These are phyloP conservation scores for Trachelus troglodyta DNA, from an alignment of 2,888 invertebrate species.

Conservation along the genomic window DNA sequence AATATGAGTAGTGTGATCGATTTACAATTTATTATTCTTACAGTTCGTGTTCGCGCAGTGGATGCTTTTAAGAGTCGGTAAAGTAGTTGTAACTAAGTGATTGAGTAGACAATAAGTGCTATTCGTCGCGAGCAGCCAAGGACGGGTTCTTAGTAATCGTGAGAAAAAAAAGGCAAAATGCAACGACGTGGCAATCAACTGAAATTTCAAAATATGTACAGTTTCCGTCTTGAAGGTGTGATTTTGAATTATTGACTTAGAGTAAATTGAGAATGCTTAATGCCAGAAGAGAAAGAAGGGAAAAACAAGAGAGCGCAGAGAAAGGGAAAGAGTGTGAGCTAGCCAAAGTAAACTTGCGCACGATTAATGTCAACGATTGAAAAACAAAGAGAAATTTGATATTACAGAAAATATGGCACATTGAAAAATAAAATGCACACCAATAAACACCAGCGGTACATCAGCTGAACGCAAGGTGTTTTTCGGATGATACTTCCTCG, in stretches of 20 bases:
- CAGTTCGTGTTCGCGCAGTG: conserved; percentile 45
- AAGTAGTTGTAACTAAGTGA: neutral
- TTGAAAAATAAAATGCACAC: conserved; percentile 32
- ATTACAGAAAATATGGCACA: conserved; percentile 40
- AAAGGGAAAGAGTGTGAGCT: conserved; percentile 5
- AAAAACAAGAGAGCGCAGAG: conserved; percentile 10
- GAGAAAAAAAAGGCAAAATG: too few relatives aligned
- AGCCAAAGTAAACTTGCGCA: conserved; percentile 20
- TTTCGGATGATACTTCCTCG: too few relatives aligned
- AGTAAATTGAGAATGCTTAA: conserved; percentile 1
- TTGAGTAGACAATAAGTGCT: neutral
- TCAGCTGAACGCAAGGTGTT: too few relatives aligned
- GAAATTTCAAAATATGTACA: too few relatives aligned
- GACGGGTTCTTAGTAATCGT: too few relatives aligned
- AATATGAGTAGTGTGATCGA: conserved; percentile 57
- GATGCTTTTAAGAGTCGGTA: conserved; percentile 29
- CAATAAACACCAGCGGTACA: too few relatives aligned
- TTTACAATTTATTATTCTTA: conserved; percentile 58
- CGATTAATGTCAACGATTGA: conserved; percentile 18
- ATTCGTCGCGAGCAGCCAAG: too few relatives aligned
- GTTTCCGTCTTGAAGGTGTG: too few relatives aligned
- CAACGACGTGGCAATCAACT: too few relatives aligned
- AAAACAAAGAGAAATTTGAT: conserved; percentile 6
- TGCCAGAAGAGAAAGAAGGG: conserved; percentile 7
- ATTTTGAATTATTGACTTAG: neutral